Conservation (phyloP, 2,113 vertebrate genomes). For the Poecilia latipinna region DNA sequence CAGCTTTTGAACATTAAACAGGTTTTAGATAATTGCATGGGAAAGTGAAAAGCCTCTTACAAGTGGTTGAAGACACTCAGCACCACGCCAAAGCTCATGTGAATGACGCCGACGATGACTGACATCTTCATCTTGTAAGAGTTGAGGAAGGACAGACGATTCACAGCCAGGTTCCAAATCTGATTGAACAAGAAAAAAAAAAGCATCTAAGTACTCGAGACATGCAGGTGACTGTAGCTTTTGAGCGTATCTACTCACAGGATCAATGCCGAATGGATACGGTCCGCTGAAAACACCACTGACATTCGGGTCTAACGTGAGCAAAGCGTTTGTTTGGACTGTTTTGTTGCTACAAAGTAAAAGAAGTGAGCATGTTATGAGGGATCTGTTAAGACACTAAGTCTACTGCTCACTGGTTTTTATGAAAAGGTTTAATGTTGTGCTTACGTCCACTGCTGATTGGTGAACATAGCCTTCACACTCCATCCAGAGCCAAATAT, state of each 20-base stretch:
- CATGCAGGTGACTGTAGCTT: not conserved
- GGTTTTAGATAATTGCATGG: not conserved
- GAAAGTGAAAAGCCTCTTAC: conserved; percentile 81
- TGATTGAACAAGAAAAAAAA: conserved; percentile 32
- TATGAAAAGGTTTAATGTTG: not conserved
- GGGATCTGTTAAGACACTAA: not conserved
- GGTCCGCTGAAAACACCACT: conserved; percentile 90
- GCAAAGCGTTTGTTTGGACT: conserved; percentile 73
- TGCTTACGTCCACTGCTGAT: conserved; percentile 92
- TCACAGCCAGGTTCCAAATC: conserved; percentile 97
- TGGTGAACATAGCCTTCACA: conserved; percentile 90
- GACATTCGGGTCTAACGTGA: conserved; percentile 89
- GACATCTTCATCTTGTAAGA: conserved; percentile 99
- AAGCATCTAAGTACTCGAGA: conserved; percentile 5
- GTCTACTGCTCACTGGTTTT: not conserved
- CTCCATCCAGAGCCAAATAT: conserved; percentile 97
- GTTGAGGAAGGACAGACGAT: conserved; percentile 95
- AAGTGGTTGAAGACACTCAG: conserved; percentile 94
- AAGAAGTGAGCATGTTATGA: not conserved
- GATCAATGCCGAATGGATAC: conserved; percentile 95
- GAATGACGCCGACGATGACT: conserved; percentile 90
- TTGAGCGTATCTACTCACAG: conserved; percentile 80
- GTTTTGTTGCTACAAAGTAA: conserved; percentile 77
- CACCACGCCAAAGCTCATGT: conserved; percentile 95
- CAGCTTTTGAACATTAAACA: not conserved